Conservation (phyloP, 2,113 vertebrate genomes). For the Malurus elegans region DNA sequence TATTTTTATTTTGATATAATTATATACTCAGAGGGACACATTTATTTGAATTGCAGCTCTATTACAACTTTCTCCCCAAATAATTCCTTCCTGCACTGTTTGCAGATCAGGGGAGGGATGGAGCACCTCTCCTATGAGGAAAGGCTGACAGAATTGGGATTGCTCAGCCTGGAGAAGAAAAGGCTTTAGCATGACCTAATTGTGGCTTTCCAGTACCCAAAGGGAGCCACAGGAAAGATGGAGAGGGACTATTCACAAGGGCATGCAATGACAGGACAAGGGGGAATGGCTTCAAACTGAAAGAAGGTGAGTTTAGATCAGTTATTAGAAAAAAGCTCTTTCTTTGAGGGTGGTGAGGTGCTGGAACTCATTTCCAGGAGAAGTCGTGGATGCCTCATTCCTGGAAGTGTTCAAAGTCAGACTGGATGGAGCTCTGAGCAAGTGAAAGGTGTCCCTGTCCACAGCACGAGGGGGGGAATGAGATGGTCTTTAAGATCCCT, state of each 20-base stretch:
- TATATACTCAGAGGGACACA: neutral
- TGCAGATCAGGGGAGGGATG: neutral
- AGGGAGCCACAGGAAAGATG: neutral
- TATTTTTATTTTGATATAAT: neutral
- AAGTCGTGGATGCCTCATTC: neutral
- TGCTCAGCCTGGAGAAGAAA: neutral
- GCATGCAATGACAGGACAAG: neutral
- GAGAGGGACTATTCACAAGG: neutral
- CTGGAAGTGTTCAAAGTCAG: neutral
- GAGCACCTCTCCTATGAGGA: neutral
- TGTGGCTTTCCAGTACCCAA: neutral
- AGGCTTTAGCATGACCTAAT: accelerated
- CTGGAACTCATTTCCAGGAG: neutral
- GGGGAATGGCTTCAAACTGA: neutral
- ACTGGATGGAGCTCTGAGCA: neutral
- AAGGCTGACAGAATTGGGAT: neutral
- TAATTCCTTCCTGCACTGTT: neutral
- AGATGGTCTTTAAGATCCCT: neutral
- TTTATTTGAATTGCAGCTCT: neutral
- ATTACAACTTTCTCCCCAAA: neutral
- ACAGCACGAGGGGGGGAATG: neutral
- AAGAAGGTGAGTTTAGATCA: neutral
- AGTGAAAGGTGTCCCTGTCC: neutral
- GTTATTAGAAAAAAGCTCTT: neutral
- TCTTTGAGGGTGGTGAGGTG: neutral